Percentiles rank a stretch among this genome's conserved stretches.
These are phyloP conservation scores for Apaloderma vittatum DNA, from an alignment of 2,113 vertebrate genomes.

Conservation along the genomic window DNA sequence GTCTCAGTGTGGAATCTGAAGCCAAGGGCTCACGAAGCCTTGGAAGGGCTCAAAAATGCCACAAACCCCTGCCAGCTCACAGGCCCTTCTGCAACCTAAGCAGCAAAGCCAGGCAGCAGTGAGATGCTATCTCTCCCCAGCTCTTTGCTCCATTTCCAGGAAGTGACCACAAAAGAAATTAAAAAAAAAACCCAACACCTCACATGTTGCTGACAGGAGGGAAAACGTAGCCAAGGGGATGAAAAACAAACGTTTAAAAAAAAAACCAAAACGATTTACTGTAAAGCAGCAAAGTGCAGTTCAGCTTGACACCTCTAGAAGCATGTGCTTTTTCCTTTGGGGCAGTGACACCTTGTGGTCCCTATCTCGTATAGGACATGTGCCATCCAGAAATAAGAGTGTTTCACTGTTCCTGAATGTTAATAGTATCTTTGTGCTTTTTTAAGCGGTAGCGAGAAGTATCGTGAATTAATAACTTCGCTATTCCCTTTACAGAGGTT, in stretches of 20 bases:
- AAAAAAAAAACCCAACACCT: not conserved
- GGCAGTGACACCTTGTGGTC: constrained; percentile 52
- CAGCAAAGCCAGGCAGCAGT: not conserved
- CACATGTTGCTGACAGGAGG: not conserved
- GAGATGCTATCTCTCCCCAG: not conserved
- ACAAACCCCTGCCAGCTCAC: not conserved
- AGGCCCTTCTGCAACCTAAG: not conserved
- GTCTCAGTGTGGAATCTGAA: not conserved
- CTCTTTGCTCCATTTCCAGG: not conserved
- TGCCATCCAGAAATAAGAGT: rapidly evolving
- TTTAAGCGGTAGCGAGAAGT: not conserved
- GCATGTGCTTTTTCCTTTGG: not conserved
- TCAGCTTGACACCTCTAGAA: not conserved
- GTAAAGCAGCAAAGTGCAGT: not conserved
- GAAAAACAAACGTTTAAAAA: not conserved
- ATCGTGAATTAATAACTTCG: not conserved
- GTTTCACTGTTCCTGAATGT: not conserved
- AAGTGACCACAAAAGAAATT: not conserved
- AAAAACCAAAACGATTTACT: not conserved
- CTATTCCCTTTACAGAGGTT: not conserved
- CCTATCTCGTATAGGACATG: not conserved
- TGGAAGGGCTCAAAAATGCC: not conserved
- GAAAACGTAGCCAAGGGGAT: not conserved
- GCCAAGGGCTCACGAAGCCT: not conserved
- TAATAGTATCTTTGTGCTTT: rapidly evolving